Conservation (phyloP, 64 coral and sea anemone genomes). For the Astreopora myriophthalma region DNA sequence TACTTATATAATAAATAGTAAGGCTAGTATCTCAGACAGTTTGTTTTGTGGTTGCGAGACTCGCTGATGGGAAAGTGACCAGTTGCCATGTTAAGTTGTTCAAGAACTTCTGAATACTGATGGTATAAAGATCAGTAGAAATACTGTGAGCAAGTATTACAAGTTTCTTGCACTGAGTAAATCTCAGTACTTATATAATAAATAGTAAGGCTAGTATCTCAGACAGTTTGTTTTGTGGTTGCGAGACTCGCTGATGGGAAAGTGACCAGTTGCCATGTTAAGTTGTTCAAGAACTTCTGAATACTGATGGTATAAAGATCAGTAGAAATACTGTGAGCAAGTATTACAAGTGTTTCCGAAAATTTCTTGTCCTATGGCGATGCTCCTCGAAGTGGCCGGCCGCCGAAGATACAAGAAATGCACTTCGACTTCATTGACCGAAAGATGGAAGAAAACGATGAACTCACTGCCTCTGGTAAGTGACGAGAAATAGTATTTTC, state of each 20-base stretch:
- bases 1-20: too few species aligned
- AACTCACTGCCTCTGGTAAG: background rate
- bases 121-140: too few species aligned
- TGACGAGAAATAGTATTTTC: background rate
- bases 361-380: too few species aligned
- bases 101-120: background rate
- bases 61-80: background rate
- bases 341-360: background rate
- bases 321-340: too few species aligned
- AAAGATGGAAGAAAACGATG: constrained; percentile 40
- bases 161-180: too few species aligned
- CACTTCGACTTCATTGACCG: constrained; percentile 7
- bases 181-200: too few species aligned
- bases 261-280: background rate
- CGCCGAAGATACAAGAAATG: too few species aligned
- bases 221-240: background rate
- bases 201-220: background rate
- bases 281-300: background rate
- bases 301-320: too few species aligned
- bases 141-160: too few species aligned
- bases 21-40: background rate
- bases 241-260: background rate
- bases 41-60: background rate
- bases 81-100: background rate
- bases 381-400: too few species aligned